Evolutionary conservation across 2,888 invertebrate genomes (phyloP).

Genomic region (Crioceris asparagi): DNA sequence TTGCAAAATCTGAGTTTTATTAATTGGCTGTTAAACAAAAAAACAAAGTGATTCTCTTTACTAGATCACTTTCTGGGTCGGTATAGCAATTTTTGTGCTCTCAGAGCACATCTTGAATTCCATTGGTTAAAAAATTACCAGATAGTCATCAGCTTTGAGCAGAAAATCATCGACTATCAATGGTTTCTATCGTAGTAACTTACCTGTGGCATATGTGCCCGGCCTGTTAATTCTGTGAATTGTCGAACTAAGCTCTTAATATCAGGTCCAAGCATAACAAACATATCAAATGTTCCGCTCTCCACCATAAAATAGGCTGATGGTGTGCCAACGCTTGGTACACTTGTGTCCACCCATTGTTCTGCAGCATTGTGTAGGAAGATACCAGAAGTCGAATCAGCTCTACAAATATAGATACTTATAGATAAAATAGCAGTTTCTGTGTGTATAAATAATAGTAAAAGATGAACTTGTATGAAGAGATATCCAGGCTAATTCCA

Average conservation of each 20-base stretch:
- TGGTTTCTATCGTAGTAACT: too few relatives aligned
- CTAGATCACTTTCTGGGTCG: too few relatives aligned
- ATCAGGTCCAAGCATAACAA: constrained; percentile 76
- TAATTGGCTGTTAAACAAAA: too few relatives aligned
- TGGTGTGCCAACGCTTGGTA: constrained; percentile 29
- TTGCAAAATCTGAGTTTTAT: too few relatives aligned
- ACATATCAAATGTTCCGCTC: constrained; percentile 82
- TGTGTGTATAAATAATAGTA: not conserved
- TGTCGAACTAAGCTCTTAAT: constrained; percentile 78
- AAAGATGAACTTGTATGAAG: not conserved
- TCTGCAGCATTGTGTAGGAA: constrained; percentile 81
- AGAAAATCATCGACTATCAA: too few relatives aligned
- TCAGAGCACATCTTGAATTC: too few relatives aligned
- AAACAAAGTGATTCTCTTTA: too few relatives aligned
- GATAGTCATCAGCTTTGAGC: too few relatives aligned
- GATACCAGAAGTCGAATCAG: constrained; percentile 13
- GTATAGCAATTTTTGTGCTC: too few relatives aligned
- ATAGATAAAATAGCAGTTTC: not conserved
- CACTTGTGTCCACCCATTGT: constrained; percentile 82
- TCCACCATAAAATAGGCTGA: constrained; percentile 86
- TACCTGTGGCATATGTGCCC: constrained; percentile 60
- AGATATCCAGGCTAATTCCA: too few relatives aligned
- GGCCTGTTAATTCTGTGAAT: constrained; percentile 75
- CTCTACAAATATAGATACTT: constrained; percentile 1
- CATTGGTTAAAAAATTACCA: not conserved